Evolutionary conservation across 2,113 vertebrate species (phyloP).

Genomic region (Amazona vittata): DNA sequence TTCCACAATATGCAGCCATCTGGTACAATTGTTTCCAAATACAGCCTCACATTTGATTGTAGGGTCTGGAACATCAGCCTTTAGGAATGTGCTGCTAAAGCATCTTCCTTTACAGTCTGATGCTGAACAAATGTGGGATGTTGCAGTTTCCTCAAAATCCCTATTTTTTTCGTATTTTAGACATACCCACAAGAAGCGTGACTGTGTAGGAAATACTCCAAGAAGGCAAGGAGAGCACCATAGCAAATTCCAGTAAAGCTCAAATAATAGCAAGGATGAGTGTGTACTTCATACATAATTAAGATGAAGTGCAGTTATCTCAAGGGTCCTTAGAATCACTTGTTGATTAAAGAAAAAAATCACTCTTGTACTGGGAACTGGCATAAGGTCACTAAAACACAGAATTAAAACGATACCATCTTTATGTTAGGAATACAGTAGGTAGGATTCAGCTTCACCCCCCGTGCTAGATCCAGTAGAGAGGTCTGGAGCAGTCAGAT

Average conservation of each 20-base stretch:
- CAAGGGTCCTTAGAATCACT: slow-evolving; percentile 50
- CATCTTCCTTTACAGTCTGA: slow-evolving; percentile 60
- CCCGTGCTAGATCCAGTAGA: background rate
- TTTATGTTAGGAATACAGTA: background rate
- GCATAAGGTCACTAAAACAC: slow-evolving; percentile 38
- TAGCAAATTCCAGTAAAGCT: background rate
- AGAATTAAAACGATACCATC: background rate
- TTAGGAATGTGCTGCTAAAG: slow-evolving; percentile 51
- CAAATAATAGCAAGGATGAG: background rate
- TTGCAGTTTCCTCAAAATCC: slow-evolving; percentile 45
- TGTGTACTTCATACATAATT: slow-evolving; percentile 40
- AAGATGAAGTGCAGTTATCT: slow-evolving; percentile 44
- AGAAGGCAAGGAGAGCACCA: background rate
- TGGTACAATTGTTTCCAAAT: slow-evolving; percentile 50
- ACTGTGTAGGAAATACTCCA: background rate
- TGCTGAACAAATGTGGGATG: slow-evolving; percentile 42
- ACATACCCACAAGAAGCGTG: background rate
- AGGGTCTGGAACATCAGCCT: slow-evolving; percentile 58
- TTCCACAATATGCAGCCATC: slow-evolving; percentile 40
- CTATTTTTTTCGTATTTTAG: background rate
- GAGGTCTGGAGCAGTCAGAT: background rate
- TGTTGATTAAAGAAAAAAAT: background rate
- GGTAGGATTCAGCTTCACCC: background rate
- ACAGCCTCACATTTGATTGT: slow-evolving; percentile 44
- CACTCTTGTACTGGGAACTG: background rate